Evolutionary conservation across 2,888 invertebrate species (phyloP), one percentile per base, ranked within the genome.

Genomic region (Limulus polyphemus): DNA sequence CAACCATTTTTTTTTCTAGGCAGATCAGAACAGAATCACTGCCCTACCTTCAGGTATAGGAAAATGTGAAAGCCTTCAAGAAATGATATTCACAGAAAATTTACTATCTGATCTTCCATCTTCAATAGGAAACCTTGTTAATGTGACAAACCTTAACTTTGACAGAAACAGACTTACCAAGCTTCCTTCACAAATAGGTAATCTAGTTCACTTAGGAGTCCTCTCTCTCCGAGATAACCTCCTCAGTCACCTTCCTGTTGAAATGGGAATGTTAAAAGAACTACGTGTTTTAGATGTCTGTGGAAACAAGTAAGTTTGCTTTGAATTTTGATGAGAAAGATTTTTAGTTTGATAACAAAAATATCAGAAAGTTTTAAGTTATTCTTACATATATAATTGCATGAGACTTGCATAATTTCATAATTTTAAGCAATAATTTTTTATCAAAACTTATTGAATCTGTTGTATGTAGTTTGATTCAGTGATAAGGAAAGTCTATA

Each of bases 1-100:
- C 32, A 32, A 32, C 3, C 32, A n/a, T 62, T 67, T 66, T 68
- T 73, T 70, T 73, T 70, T 80, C 80, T 50, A 68, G 67, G 66
- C 68, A 49, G 70, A 77, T 62, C 76, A 77, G 67, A 81, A 81
- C 69, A 71, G 75, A 56, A 69, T 81, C 55, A 69, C 74, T 14
- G 71, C 73, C 5, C 70, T 81, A 11, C 78, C 79, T 12, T 72
- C 76, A 4, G 75, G 77, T 59, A 78, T 81, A 62, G 81, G 76
- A 79, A 90, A 90, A 76, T 95, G 95, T 81, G 86, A 86, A 76
- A 85, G 83, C 78, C 82, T 99, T 74, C 93, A 94, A 80, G 99
- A 99, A 81, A 82, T 99, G 74, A 94, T 98, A 77, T 82, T 99
- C 74, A 97, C 97, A 61, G 97, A 98, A 80, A 99, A 99, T 80